Conservation (phyloP, 1,140 invertebrate genomes). For the Macrosteles quadrilineatus region DNA sequence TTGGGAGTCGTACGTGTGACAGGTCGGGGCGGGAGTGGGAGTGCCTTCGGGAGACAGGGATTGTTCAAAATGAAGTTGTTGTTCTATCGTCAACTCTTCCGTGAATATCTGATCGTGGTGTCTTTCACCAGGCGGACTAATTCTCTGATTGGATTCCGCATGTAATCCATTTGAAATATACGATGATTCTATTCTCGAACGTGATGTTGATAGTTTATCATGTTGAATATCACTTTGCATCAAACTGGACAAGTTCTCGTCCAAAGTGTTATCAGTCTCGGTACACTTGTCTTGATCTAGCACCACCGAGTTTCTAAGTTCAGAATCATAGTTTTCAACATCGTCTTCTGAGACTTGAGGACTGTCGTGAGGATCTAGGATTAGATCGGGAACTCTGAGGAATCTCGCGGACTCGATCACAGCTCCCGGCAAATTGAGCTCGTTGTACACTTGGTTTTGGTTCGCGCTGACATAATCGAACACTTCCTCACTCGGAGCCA, state of each 20-base stretch:
- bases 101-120: not conserved
- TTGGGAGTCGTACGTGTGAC: conserved; percentile 7
- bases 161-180: no score
- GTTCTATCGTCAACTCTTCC: not conserved
- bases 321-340: not conserved
- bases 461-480: not conserved
- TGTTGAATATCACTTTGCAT: not conserved
- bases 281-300: not conserved
- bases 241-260: not conserved
- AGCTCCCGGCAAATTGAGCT: conserved; percentile 2
- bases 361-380: not conserved
- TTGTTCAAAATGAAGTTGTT: not conserved
- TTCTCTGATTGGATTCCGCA: no score
- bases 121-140: no score
- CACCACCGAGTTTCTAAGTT: not conserved
- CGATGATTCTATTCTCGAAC: not conserved
- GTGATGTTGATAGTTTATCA: not conserved
- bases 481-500: not conserved
- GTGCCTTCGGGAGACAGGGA: not conserved
- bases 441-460: not conserved
- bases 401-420: not conserved
- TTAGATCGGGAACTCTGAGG: not conserved
- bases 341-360: not conserved
- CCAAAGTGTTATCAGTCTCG: not conserved
- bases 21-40: conserved; percentile 16